Evolutionary conservation across 2,797 vertebrate species (phyloP).

Genomic region (Ptychadena robeensis): DNA sequence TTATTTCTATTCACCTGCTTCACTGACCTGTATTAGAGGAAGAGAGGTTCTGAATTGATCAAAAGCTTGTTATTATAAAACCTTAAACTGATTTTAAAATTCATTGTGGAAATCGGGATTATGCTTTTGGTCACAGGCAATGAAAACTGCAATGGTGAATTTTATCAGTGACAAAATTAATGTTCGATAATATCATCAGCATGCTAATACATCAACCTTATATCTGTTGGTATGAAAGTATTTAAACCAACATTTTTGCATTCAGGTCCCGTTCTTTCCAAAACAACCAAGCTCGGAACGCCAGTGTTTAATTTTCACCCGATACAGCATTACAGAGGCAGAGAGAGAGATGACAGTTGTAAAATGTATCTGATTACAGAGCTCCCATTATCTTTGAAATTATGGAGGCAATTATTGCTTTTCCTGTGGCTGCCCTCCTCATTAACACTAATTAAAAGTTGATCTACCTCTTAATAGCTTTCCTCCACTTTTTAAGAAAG

Average conservation of each 20-base stretch:
- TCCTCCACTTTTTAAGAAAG: conserved; percentile 52
- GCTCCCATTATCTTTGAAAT: conserved; percentile 60
- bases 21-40: too few species aligned
- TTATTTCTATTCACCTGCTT: background rate
- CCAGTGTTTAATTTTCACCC: conserved; percentile 41
- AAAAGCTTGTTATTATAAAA: background rate
- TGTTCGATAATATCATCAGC: background rate
- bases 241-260: conserved; percentile 20
- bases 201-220: background rate
- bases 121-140: background rate
- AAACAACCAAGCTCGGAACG: conserved; percentile 30
- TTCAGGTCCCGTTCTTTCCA: conserved; percentile 18
- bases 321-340: conserved; percentile 32
- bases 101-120: background rate
- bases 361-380: conserved; percentile 57
- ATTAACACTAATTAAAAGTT: conserved; percentile 64
- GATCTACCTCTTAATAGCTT: conserved; percentile 60
- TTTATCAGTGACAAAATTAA: background rate
- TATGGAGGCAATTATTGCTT: conserved; percentile 59
- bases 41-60: too few species aligned
- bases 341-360: conserved; percentile 46
- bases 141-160: background rate
- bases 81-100: background rate
- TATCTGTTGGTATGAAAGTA: background rate
- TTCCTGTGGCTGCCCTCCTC: conserved; percentile 60